These are phyloP conservation scores for Uloborus plumipes DNA, from an alignment of 2,888 invertebrate genomes.

Conservation along the genomic window DNA sequence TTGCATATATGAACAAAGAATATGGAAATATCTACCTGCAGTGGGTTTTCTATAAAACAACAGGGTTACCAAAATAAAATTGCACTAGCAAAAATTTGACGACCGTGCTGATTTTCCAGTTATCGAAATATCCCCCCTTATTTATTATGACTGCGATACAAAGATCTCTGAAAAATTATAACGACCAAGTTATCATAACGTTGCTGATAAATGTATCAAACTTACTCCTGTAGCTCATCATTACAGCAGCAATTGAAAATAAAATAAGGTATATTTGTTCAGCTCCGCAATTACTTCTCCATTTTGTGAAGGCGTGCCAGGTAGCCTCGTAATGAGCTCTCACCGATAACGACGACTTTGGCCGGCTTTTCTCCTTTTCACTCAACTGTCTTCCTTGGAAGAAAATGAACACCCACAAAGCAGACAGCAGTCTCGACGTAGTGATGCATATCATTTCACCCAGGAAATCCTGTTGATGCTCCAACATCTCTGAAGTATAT, in stretches of 20 bases:
- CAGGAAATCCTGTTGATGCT: neutral
- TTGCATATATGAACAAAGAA: no score
- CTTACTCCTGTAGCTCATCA: constrained; percentile 2
- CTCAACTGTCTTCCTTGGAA: neutral
- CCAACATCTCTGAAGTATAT: neutral
- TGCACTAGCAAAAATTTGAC: no score
- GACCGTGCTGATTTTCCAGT: no score
- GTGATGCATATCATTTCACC: neutral
- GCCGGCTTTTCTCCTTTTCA: neutral
- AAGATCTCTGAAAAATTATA: no score
- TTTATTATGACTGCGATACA: no score
- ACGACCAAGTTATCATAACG: no score
- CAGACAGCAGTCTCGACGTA: neutral
- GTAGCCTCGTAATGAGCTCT: neutral
- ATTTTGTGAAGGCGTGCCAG: neutral
- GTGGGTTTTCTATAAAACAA: no score
- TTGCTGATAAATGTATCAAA: neutral
- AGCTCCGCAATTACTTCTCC: constrained; percentile 1
- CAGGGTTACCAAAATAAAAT: no score
- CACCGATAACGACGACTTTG: neutral
- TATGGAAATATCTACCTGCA: no score
- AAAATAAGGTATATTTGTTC: neutral
- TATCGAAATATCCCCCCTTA: no score
- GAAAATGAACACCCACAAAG: neutral
- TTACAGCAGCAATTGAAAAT: neutral